Conservation (phyloP, 2,113 vertebrate species). For the Pomatostomus ruficeps region DNA sequence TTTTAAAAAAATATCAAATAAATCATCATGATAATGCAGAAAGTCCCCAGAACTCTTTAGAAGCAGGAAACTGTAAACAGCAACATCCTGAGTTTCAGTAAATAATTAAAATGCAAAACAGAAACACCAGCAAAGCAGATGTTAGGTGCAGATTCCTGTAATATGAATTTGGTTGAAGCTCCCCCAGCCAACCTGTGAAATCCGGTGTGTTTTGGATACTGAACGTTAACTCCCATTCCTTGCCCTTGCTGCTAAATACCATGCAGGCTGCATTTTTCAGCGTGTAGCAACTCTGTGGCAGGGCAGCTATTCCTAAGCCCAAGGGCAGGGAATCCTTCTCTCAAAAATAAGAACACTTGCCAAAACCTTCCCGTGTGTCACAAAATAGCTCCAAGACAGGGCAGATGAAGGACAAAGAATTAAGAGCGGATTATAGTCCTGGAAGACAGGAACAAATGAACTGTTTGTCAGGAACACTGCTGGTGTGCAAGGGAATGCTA, state of each 20-base stretch:
- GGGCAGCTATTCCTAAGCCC: not conserved
- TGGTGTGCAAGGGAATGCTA: not conserved
- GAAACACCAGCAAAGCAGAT: conserved; percentile 2
- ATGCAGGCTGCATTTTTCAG: not conserved
- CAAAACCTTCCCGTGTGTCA: not conserved
- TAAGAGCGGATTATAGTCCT: conserved; percentile 7
- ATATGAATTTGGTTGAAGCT: not conserved
- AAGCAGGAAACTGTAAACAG: conserved; percentile 45
- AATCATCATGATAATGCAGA: not conserved
- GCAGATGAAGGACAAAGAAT: conserved; percentile 18
- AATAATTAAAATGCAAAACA: conserved; percentile 53
- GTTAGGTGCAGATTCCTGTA: not conserved
- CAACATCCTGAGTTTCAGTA: conserved; percentile 50
- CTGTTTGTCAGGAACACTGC: not conserved
- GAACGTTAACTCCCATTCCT: not conserved
- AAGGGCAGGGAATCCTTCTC: not conserved
- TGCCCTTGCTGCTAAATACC: not conserved
- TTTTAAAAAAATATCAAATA: not conserved
- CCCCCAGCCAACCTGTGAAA: not conserved
- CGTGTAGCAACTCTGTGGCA: not conserved
- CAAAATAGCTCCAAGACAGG: not conserved
- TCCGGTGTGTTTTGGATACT: not conserved
- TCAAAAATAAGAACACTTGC: not conserved
- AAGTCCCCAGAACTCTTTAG: conserved; percentile 22
- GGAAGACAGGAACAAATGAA: not conserved